Base-by-base conservation (phyloP, 92 coral and sea anemone species). In the Bergia puertoricense region DNA sequence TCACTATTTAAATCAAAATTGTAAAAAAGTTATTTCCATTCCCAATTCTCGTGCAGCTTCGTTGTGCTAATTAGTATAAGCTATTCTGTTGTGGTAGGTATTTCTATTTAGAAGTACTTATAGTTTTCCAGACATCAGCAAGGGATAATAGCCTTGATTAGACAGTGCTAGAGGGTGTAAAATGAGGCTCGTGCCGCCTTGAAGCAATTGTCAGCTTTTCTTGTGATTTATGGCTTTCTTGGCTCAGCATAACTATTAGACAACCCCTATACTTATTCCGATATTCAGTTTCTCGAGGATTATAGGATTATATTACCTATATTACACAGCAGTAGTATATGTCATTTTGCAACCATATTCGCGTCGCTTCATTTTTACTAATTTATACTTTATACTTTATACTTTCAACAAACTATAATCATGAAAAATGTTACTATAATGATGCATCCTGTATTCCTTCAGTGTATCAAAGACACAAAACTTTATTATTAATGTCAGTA, bases 151-250 rank as follows among this genome's bases (percentile, higher is more conserved):
- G 48, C 71, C 6, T 10, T 79, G 59, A 79, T 79, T 79, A 79
- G 56, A 59, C 72, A 15, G 50, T 8, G 73, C 85, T 56, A 56
- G 72, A 80, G 85, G 85, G 85, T 80, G 85, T 80, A 80, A 57
- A 80, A 14, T 39, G 68, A 57, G 42, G 69, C 39, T 38, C 65
- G 18, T 68, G 38, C 72, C 23, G 65, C 30, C 85, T 20, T 10
- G 57, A 80, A 80, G 73, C 85, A 80, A 67, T 80, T 57, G 72
- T 80, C 85, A 80, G 23, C 0, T 36, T 80, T 80, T 37, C 72
- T 41, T 36, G 18, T 80, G 85, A 80, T 80, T 80, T 23, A 80
- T 80, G 11, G 37, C 72, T 80, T 80, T 80, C 46, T 57, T 37
- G 85, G 57, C 18, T 39, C 40, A 37, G 36, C 72, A 44, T 9